These are phyloP conservation scores for Hiodon tergisus DNA, from an alignment of 2,113 vertebrate species.

Conservation along the genomic window DNA sequence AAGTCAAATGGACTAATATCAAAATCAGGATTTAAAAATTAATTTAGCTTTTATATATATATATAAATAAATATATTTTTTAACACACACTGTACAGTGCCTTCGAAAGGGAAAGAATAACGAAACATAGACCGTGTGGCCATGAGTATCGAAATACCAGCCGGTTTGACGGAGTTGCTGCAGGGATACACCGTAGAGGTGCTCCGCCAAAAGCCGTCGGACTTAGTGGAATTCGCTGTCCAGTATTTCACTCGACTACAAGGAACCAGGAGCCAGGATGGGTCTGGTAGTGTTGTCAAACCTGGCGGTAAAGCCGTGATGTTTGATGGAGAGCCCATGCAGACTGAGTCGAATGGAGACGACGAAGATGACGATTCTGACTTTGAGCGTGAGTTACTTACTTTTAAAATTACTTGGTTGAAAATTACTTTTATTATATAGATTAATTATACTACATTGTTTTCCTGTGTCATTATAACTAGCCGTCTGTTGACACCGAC, in stretches of 20 bases:
- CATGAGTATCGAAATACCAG: constrained; percentile 96
- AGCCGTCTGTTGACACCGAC: too few relatives aligned
- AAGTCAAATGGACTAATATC: too few relatives aligned
- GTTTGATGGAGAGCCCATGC: constrained; percentile 75
- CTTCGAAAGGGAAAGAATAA: background rate
- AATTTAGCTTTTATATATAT: too few relatives aligned
- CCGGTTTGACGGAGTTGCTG: constrained; percentile 90
- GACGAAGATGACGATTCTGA: constrained; percentile 76
- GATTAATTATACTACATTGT: too few relatives aligned
- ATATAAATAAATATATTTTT: too few relatives aligned
- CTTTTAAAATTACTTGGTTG: too few relatives aligned
- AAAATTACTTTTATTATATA: too few relatives aligned
- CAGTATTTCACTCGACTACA: constrained; percentile 87
- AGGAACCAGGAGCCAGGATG: constrained; percentile 73
- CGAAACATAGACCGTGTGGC: constrained; percentile 23
- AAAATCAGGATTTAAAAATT: too few relatives aligned
- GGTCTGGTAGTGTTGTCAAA: constrained; percentile 44
- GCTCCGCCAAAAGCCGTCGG: constrained; percentile 82
- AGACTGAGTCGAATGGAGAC: constrained; percentile 80
- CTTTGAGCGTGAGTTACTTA: constrained; percentile 77
- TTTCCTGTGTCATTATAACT: too few relatives aligned
- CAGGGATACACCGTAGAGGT: constrained; percentile 97
- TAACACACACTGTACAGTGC: too few relatives aligned
- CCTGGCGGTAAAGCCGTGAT: constrained; percentile 60
- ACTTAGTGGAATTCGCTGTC: constrained; percentile 88